Percentiles rank a stretch among this genome's conserved stretches.
Conservation (phyloP, 1,140 invertebrate genomes). For the Caenorhabditis inopinata region DNA sequence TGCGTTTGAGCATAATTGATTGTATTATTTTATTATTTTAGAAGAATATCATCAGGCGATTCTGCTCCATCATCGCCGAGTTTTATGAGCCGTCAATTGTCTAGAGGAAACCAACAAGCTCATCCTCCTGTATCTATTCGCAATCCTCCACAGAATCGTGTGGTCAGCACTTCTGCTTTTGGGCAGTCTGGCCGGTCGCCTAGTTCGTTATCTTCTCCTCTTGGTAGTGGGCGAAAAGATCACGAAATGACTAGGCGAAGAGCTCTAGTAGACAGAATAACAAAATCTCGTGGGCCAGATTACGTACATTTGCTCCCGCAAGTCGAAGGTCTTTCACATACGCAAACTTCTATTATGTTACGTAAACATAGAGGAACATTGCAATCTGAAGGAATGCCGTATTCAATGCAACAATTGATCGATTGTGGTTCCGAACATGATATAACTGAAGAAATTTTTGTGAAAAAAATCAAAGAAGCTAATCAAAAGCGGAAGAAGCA, state of each 20-base stretch:
- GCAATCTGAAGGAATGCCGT: neutral
- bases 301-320: neutral
- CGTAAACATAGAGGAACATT: neutral
- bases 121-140: too few relatives aligned
- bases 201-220: neutral
- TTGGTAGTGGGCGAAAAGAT: neutral
- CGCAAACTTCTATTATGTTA: neutral
- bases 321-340: neutral
- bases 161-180: neutral
- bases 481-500: neutral
- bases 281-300: neutral
- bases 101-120: too few relatives aligned
- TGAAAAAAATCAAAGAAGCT: neutral
- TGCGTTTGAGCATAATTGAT: too few relatives aligned
- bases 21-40: neutral
- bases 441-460: neutral
- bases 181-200: neutral
- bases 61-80: neutral
- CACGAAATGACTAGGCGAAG: neutral
- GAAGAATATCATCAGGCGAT: neutral
- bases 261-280: constrained; percentile 2
- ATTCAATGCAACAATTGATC: neutral
- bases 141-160: neutral
- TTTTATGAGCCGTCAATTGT: too few relatives aligned
- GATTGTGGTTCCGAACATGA: neutral